Evolutionary conservation across 2,888 invertebrate genomes (phyloP), one percentile per base, ranked within the genome.

Genomic region (Heliconius ethilla): DNA sequence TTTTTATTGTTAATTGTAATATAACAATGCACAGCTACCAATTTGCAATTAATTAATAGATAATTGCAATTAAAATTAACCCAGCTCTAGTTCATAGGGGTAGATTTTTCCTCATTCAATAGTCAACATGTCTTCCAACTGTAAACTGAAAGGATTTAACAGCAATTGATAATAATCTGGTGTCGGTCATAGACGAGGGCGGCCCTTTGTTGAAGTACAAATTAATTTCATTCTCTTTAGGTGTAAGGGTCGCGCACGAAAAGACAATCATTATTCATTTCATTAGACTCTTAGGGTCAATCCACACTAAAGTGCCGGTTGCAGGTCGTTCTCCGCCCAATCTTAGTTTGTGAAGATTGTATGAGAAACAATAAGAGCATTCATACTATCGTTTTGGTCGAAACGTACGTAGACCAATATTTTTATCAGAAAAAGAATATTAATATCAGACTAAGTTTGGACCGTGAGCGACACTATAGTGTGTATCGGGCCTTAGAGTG

Each of bases 161-260:
- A 89, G 87, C 86, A 87, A 88, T 55, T 55, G 18, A 55, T 55
- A 55, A 59, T 10, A 10, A 83, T 88, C 86, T 85, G 22, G 70
- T 72, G 70, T 29, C 40, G 55, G 51, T 59, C 55, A n/a, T 25
- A 9, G 70, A 13, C 7, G 69, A 25, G 9, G 5, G 72, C 72
- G 72, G 37, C 84, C 86, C 90, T 91, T 91, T 86, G 85, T 88
- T 83, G 88, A 91, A 94, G 94, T 94, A 94, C 94, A 94, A 94
- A 94, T 92, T 90, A 84, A 84, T 83, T 73, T 91, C 90, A 91
- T 91, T 90, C 88, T 86, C 87, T 88, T 92, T 92, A 93, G 93
- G 90, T 88, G 84, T 87, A 87, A 77, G 89, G 89, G 87, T 83
- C 85, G 88, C 88, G 88, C 86, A 78, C 78, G 82, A 89, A 91